These are phyloP conservation scores for Euwallacea fornicatus DNA, from an alignment of 1,140 invertebrate species.

Conservation along the genomic window DNA sequence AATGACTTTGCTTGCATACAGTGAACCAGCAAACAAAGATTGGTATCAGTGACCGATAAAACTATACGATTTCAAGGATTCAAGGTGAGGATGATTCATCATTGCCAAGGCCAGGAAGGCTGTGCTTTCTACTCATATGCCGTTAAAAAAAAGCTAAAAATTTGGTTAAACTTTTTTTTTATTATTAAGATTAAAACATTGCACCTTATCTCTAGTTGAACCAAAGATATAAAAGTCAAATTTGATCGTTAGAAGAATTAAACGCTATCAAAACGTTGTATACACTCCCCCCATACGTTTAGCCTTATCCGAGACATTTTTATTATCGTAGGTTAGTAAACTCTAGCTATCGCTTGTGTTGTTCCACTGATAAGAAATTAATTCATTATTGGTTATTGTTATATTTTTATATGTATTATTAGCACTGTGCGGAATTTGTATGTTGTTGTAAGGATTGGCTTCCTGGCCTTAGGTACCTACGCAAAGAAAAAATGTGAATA, in stretches of 20 bases:
- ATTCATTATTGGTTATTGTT: constrained; percentile 7
- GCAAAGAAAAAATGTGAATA: too few species aligned
- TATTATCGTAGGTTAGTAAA: constrained; percentile 34
- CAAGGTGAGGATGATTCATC: constrained; percentile 5
- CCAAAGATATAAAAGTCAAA: too few species aligned
- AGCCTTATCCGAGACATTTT: constrained; percentile 17
- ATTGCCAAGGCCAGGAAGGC: constrained; percentile 12
- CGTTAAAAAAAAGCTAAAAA: too few species aligned
- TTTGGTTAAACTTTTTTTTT: too few species aligned
- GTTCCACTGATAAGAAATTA: constrained; percentile 27
- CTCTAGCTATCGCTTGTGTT: constrained; percentile 18
- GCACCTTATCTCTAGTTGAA: too few species aligned
- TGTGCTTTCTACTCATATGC: too few species aligned
- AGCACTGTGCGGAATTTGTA: too few species aligned
- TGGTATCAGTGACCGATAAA: constrained; percentile 25
- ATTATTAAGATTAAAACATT: too few species aligned
- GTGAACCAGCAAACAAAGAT: constrained; percentile 1
- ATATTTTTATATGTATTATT: too few species aligned
- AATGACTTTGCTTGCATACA: neutral
- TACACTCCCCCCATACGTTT: constrained; percentile 7
- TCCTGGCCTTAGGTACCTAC: too few species aligned
- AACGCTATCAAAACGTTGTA: neutral
- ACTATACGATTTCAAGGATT: neutral
- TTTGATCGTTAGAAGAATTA: neutral
- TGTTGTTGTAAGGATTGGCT: too few species aligned